phyloP scores from a whole-genome alignment of 2,797 vertebrate species.

The Dendrocincla tyrannina region DNA sequence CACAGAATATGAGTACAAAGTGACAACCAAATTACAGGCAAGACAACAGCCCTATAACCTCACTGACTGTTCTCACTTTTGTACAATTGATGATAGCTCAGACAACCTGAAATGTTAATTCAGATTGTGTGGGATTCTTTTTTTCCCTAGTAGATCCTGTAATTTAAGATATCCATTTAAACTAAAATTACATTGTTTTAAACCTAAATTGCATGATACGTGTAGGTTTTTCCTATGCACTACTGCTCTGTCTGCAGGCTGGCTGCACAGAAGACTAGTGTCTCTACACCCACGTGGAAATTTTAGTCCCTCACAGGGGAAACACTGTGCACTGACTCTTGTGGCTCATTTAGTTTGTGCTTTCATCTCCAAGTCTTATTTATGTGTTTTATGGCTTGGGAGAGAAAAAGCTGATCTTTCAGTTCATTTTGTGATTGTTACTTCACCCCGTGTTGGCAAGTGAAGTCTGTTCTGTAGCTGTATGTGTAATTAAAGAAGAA shows the following conservation, averaged over 20 bases:
- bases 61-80: constrained; percentile 39
- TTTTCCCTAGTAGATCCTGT: neutral
- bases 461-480: neutral
- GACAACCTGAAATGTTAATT: constrained; percentile 18
- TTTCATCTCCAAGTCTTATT: neutral
- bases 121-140: neutral
- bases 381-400: neutral
- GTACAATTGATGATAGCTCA: neutral
- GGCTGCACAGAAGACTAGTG: neutral
- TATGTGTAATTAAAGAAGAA: neutral
- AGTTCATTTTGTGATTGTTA: neutral
- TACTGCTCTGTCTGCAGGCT: neutral
- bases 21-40: constrained; percentile 34
- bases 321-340: neutral
- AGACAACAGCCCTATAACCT: neutral
- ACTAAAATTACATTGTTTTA: constrained; percentile 48
- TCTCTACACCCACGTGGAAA: neutral
- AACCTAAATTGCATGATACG: constrained; percentile 43
- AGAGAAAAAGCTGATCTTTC: neutral
- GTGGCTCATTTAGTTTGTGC: neutral
- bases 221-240: neutral
- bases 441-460: neutral
- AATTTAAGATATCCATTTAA: constrained; percentile 57
- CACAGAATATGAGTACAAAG: neutral
- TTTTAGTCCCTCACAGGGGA: neutral